phyloP scores from a whole-genome alignment of 2,797 vertebrate species.

The Gambusia yucatana region DNA sequence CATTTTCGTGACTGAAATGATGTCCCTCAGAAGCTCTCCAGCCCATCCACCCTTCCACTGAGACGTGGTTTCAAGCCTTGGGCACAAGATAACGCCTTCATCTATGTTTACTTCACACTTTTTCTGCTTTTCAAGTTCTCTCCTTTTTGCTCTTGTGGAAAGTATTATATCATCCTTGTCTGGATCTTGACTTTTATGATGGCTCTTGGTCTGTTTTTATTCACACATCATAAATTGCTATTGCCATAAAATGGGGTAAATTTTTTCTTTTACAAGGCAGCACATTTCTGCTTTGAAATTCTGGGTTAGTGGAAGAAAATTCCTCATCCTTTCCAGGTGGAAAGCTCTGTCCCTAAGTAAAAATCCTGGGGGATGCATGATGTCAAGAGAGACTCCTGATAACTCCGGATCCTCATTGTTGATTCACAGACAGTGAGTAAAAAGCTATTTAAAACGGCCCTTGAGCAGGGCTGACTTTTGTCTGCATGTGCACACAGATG shows the following conservation, averaged over 20 bases:
- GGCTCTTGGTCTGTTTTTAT: slow-evolving; percentile 36
- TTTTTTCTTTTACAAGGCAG: slow-evolving; percentile 38
- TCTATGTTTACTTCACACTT: slow-evolving; percentile 18
- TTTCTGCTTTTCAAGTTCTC: slow-evolving; percentile 16
- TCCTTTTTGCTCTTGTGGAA: slow-evolving; percentile 47
- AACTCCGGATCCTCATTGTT: slow-evolving; percentile 41
- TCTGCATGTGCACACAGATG: slow-evolving; percentile 46
- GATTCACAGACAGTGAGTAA: slow-evolving; percentile 36
- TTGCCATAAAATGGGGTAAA: slow-evolving; percentile 53
- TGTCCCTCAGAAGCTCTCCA: slow-evolving; percentile 47
- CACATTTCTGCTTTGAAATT: slow-evolving; percentile 39
- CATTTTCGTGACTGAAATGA: slow-evolving; percentile 64
- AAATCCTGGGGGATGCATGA: slow-evolving; percentile 21
- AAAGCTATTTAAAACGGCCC: slow-evolving; percentile 36
- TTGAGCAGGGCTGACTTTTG: slow-evolving; percentile 27
- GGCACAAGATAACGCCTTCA: slow-evolving; percentile 30
- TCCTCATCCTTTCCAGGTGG: slow-evolving; percentile 55
- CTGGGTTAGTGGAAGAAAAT: slow-evolving; percentile 28
- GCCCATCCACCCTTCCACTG: slow-evolving; percentile 20
- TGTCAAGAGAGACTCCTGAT: slow-evolving; percentile 46
- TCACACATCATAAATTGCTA: slow-evolving; percentile 56
- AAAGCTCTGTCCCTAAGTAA: slow-evolving; percentile 21
- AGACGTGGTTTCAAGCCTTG: slow-evolving; percentile 28
- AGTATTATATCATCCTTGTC: slow-evolving; percentile 58
- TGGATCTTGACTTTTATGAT: slow-evolving; percentile 56